These are phyloP conservation scores for Crotophaga sulcirostris DNA, from an alignment of 2,113 vertebrate genomes.

Conservation along the genomic window DNA sequence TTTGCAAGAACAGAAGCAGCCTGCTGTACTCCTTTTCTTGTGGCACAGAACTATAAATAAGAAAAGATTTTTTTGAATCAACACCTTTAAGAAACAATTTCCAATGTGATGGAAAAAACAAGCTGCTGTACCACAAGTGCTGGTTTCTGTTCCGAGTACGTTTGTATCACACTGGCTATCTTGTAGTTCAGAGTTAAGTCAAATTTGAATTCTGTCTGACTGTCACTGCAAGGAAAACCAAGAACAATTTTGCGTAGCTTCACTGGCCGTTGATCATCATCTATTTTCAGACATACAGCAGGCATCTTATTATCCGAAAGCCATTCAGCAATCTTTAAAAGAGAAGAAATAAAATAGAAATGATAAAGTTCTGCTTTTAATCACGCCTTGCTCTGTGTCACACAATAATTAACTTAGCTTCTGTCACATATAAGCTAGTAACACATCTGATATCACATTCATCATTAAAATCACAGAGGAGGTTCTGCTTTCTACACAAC, in stretches of 20 bases:
- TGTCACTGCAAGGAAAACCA: slow-evolving; percentile 88
- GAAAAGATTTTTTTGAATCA: slow-evolving; percentile 20
- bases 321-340: slow-evolving; percentile 93
- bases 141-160: slow-evolving; percentile 93
- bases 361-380: background rate
- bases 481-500: background rate
- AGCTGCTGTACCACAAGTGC: slow-evolving; percentile 86
- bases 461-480: background rate
- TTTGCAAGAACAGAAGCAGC: slow-evolving; percentile 90
- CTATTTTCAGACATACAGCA: slow-evolving; percentile 89
- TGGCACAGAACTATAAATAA: slow-evolving; percentile 92
- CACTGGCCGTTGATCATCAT: slow-evolving; percentile 92
- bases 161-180: slow-evolving; percentile 89
- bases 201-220: slow-evolving; percentile 95
- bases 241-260: slow-evolving; percentile 94
- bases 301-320: slow-evolving; percentile 84
- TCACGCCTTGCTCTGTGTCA: background rate
- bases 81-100: background rate
- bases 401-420: background rate
- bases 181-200: slow-evolving; percentile 96
- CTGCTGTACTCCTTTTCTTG: slow-evolving; percentile 95
- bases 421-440: background rate
- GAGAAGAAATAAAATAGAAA: slow-evolving; percentile 40
- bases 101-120: background rate
- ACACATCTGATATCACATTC: background rate